Conservation (phyloP, 2,113 vertebrate genomes). For the Galbula dea region DNA sequence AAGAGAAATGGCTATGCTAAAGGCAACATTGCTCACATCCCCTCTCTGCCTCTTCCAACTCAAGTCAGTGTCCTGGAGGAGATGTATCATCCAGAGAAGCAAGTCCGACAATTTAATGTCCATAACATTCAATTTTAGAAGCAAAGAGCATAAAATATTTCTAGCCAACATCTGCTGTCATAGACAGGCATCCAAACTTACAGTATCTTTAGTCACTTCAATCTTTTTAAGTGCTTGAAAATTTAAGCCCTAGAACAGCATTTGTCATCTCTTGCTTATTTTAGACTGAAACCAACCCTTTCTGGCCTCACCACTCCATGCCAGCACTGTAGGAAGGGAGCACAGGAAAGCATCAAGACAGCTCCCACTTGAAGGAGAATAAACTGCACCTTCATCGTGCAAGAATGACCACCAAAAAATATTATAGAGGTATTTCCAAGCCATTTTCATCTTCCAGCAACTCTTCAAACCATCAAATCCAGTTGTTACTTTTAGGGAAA, state of each 20-base stretch:
- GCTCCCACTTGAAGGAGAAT: background rate
- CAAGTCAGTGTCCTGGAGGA: background rate
- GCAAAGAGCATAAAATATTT: slow-evolving; percentile 3
- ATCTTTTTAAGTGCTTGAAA: background rate
- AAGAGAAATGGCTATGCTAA: background rate
- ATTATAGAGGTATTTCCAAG: background rate
- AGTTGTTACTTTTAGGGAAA: background rate
- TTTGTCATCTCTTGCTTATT: background rate
- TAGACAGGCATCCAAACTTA: background rate
- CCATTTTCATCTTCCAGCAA: background rate
- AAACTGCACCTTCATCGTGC: background rate
- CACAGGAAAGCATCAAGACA: background rate
- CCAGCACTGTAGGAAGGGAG: background rate
- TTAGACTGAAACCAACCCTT: background rate
- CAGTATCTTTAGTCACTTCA: background rate
- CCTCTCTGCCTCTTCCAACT: background rate
- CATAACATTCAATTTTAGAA: slow-evolving; percentile 11
- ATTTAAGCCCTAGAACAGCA: background rate
- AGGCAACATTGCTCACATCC: background rate
- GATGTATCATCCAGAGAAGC: background rate
- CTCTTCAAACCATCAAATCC: background rate
- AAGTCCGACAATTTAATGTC: background rate
- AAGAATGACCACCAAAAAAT: background rate
- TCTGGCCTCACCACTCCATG: background rate
- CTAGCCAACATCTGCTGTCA: background rate